Conservation (phyloP, 2,888 invertebrate genomes). For the Xestoiulus laeticollis region DNA sequence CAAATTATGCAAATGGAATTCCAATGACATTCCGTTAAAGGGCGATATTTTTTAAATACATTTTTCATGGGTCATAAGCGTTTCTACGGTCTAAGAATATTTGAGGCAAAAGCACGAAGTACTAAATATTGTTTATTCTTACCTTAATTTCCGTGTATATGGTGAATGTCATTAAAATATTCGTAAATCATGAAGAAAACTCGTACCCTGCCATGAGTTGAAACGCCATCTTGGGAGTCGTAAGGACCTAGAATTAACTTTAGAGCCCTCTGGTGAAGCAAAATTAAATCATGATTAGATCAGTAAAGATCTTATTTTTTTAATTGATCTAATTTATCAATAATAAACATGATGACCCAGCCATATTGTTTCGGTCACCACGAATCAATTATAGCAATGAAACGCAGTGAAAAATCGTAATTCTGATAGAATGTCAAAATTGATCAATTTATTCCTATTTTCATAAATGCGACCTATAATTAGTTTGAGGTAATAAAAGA, state of each 20-base stretch:
- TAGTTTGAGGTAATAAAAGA: conserved; percentile 9
- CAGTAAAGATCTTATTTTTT: not conserved
- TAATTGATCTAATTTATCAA: not conserved
- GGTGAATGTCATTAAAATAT: not conserved
- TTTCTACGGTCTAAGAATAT: too few relatives aligned
- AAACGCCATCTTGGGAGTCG: not conserved
- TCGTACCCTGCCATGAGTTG: not conserved
- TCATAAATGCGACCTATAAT: not conserved
- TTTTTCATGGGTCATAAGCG: not conserved
- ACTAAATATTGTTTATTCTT: not conserved
- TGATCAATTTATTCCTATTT: conserved; percentile 19
- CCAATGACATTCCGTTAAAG: too few relatives aligned
- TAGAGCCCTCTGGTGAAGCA: not conserved
- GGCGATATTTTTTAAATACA: too few relatives aligned
- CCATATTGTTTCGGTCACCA: not conserved
- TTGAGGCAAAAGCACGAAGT: not conserved
- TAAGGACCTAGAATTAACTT: too few relatives aligned
- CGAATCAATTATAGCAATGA: not conserved
- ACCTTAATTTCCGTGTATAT: not conserved
- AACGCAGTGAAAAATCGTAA: not conserved
- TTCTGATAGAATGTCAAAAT: not conserved
- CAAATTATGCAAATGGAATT: too few relatives aligned
- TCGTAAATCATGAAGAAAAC: not conserved
- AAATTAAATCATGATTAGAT: not conserved
- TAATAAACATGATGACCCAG: not conserved